These are phyloP conservation scores for Acrocephalus arundinaceus DNA, from an alignment of 2,113 vertebrate genomes.

Conservation along the genomic window DNA sequence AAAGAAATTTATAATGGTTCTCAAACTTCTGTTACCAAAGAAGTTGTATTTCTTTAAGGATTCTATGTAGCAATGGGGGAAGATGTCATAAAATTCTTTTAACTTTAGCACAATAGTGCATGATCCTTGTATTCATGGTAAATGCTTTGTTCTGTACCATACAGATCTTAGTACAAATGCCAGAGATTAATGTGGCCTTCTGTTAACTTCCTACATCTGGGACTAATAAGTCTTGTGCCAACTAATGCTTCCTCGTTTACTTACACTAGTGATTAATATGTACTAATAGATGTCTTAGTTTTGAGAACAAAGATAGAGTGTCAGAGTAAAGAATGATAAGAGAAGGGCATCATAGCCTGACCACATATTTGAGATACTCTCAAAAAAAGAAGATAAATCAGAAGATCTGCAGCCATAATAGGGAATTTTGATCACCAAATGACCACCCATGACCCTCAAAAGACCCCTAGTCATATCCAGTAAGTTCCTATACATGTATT, in stretches of 20 bases:
- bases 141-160: not conserved
- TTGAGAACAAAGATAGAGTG: not conserved
- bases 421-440: not conserved
- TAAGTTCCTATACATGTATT: not conserved
- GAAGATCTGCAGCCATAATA: not conserved
- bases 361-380: not conserved
- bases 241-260: not conserved
- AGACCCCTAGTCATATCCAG: not conserved
- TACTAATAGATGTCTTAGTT: not conserved
- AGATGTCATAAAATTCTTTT: not conserved
- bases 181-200: not conserved
- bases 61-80: not conserved
- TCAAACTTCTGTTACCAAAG: not conserved
- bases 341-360: not conserved
- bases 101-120: not conserved
- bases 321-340: not conserved
- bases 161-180: not conserved
- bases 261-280: not conserved
- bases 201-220: not conserved
- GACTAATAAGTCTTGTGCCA: not conserved
- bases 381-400: not conserved
- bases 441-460: accelerated
- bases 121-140: not conserved
- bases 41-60: not conserved
- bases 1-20: not conserved